These are phyloP conservation scores for Mastomys coucha DNA, from an alignment of 2,113 vertebrate genomes.

Conservation along the genomic window DNA sequence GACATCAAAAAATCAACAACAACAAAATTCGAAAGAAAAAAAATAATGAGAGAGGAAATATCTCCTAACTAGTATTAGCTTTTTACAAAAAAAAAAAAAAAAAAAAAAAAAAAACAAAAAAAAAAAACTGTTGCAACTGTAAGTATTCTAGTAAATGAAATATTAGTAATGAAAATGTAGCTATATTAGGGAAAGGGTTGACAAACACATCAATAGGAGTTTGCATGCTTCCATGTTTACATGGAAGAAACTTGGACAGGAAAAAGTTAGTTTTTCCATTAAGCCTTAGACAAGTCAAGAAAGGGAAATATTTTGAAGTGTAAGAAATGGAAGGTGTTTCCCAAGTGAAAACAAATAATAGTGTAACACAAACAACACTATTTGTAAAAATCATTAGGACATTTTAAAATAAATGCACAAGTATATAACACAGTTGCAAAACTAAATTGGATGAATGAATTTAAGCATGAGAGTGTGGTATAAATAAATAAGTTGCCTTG, in stretches of 20 bases:
- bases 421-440: constrained; percentile 7
- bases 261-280: not conserved
- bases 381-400: constrained; percentile 31
- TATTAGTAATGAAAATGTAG: not conserved
- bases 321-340: constrained; percentile 16
- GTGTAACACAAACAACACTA: not conserved
- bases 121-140: not conserved
- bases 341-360: constrained; percentile 52
- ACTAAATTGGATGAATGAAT: not conserved
- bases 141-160: not conserved
- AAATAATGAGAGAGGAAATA: not conserved
- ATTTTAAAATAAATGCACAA: not conserved
- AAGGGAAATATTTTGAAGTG: not conserved
- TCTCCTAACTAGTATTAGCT: not conserved
- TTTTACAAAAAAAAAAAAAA: too few species aligned
- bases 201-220: not conserved
- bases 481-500: not conserved
- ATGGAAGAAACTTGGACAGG: not conserved
- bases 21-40: not conserved
- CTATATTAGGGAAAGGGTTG: not conserved
- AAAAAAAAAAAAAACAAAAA: too few species aligned
- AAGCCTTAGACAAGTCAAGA: not conserved
- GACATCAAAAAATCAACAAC: not conserved
- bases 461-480: not conserved
- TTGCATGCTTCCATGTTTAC: not conserved